A percentile compares a stretch with the other conserved stretches of the same genome.
Conservation (phyloP, 30 jellyfish, hydroid and myxozoan genomes). For the Catostylus mosaicus region DNA sequence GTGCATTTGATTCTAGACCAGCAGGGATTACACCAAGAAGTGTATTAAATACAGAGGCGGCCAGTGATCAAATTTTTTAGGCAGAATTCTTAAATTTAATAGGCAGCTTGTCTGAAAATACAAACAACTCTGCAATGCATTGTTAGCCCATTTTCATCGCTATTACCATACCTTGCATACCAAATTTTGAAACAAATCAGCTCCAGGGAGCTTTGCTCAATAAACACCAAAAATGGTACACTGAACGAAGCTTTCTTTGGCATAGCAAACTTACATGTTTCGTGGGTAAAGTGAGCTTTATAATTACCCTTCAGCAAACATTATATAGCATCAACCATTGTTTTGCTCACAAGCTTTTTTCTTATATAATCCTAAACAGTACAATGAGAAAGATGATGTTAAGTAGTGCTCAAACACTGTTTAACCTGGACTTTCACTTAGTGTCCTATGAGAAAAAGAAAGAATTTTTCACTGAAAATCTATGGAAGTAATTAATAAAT, state of each 20-base stretch:
- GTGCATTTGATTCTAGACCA: too few relatives aligned
- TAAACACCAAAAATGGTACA: conserved; percentile 28
- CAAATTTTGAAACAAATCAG: not conserved
- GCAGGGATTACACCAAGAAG: too few relatives aligned
- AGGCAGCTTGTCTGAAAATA: too few relatives aligned
- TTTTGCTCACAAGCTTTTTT: conserved; percentile 68
- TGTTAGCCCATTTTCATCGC: too few relatives aligned
- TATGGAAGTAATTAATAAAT: not conserved
- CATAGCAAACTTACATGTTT: conserved; percentile 72
- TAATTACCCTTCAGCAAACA: conserved; percentile 74
- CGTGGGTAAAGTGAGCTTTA: conserved; percentile 54
- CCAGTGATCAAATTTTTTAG: too few relatives aligned
- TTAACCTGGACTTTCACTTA: conserved; percentile 45
- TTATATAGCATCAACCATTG: conserved; percentile 73
- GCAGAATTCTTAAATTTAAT: too few relatives aligned
- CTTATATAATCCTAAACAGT: conserved; percentile 67
- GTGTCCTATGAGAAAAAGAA: conserved; percentile 57
- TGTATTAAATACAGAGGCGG: too few relatives aligned
- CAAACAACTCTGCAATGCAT: too few relatives aligned
- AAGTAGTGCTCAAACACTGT: conserved; percentile 24
- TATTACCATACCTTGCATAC: not conserved
- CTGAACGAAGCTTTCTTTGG: conserved; percentile 54
- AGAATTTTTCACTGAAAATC: conserved; percentile 30
- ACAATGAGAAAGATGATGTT: conserved; percentile 72
- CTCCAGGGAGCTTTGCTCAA: conserved; percentile 16